These are phyloP conservation scores for Cepphus grylle DNA, from an alignment of 2,113 vertebrate species.

Conservation along the genomic window DNA sequence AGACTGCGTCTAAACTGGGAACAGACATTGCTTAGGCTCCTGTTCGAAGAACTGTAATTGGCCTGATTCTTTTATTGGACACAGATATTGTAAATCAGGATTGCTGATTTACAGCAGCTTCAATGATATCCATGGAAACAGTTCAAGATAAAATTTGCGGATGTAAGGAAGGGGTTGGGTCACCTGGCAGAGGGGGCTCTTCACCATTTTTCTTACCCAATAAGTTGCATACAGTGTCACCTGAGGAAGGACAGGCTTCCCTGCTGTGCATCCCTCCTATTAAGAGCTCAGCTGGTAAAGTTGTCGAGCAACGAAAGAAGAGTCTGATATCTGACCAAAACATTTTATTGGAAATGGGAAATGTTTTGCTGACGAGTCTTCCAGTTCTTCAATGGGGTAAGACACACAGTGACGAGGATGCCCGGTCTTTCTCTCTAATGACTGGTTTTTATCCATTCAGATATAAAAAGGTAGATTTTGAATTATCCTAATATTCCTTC, in stretches of 20 bases:
- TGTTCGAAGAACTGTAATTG: not conserved
- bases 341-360: not conserved
- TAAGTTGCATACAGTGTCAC: not conserved
- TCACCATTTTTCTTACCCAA: not conserved
- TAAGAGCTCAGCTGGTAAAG: not conserved
- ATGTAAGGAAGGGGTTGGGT: not conserved
- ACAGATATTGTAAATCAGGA: slow-evolving; percentile 1
- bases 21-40: slow-evolving; percentile 18
- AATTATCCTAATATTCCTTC: not conserved
- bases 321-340: not conserved
- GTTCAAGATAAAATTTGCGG: not conserved
- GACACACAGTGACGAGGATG: not conserved
- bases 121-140: not conserved
- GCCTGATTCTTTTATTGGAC: slow-evolving; percentile 15
- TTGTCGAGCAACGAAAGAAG: not conserved
- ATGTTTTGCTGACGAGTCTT: not conserved
- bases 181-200: not conserved
- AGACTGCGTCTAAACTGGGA: slow-evolving; percentile 26
- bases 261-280: not conserved
- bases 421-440: not conserved
- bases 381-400: not conserved
- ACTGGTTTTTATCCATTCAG: not conserved
- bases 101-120: not conserved
- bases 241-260: not conserved
- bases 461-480: not conserved